Evolutionary conservation across 1,140 invertebrate genomes (phyloP).

Genomic region (Tetranychus cinnabarinus): DNA sequence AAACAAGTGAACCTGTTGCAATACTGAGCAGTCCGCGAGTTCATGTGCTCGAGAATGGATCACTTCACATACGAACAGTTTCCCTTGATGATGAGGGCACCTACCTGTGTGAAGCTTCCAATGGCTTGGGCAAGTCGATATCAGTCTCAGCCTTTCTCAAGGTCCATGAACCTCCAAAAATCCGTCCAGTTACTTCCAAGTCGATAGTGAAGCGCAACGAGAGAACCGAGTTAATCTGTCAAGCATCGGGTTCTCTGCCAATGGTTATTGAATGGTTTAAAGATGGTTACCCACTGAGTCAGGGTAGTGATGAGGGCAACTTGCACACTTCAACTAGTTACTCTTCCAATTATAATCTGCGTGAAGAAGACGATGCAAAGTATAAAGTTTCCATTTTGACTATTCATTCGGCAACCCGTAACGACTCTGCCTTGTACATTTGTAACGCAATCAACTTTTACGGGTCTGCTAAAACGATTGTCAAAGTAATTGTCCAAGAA

Average conservation of each 20-base stretch:
- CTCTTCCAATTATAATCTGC: background rate
- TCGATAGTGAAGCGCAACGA: conserved; percentile 8
- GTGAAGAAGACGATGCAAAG: conserved; percentile 1
- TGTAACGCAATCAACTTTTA: conserved; percentile 1
- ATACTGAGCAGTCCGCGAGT: conserved; percentile 15
- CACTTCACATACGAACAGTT: conserved; percentile 12
- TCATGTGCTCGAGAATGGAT: conserved; percentile 17
- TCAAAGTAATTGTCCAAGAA: conserved; percentile 21
- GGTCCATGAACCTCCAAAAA: conserved; percentile 18
- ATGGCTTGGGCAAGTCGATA: conserved; percentile 24
- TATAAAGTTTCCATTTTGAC: background rate
- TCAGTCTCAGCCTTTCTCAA: conserved; percentile 24
- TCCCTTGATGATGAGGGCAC: conserved; percentile 17
- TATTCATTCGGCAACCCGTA: conserved; percentile 3
- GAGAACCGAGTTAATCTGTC: conserved; percentile 11
- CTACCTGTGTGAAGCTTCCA: conserved; percentile 27
- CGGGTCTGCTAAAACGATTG: conserved; percentile 16
- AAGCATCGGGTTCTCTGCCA: conserved; percentile 36
- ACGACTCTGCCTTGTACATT: conserved; percentile 19
- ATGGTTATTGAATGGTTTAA: conserved; percentile 49
- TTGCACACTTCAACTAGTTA: background rate
- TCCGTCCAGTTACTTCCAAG: conserved; percentile 3
- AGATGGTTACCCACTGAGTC: conserved; percentile 33
- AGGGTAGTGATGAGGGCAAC: conserved; percentile 16
- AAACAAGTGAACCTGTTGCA: background rate